Base-by-base conservation (phyloP, 2,888 invertebrate species). In the Drosophila emarginata region DNA sequence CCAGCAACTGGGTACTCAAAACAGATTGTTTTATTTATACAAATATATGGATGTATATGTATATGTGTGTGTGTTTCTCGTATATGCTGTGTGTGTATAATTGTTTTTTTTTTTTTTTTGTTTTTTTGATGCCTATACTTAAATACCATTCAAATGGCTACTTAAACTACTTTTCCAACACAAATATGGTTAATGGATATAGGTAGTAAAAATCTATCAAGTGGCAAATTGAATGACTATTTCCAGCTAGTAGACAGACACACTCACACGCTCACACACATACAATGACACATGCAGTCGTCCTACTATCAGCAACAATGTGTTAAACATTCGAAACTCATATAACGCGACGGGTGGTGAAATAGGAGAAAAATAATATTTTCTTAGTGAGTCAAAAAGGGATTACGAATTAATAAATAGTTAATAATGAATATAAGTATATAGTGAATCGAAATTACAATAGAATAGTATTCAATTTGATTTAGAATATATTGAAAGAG, bases 161-260 rank as follows among this genome's bases (percentile, higher is more conserved):
- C 81, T 83, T 76, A 83, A 81, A 87, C 81, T 78, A 80, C 80
- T 86, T 80, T 64, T 68, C 67, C 45, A 45, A 45, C 72, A 32
- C 52, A 53, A 73, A 78, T 76, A 77, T 64, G 65, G 65, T 64
- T 45, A 65, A 60, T 56, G 56, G 72, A 23, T 32, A 23, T 39
- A 71, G 79, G 61, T 68, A 74, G 73, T 76, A 78, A 72, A 85
- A 81, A 80, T 83, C 72, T 62, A 76, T 78, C 87, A 86, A 86
- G 78, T 82, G 73, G 78, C 67, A 63, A 70, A 64, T 58, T 68
- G 68, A 68, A 69, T 51, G 68, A 28, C 70, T 70, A 45, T 26
- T 56, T 56, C 39, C 36, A 11, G 18, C 9, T 32, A 32, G 9
- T 32, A 60, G 26, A 40, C 45, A 45, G 18, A 45, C 11, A 45